phyloP scores from a whole-genome alignment of 2,888 invertebrate species.

The Callimorpha dominula region DNA sequence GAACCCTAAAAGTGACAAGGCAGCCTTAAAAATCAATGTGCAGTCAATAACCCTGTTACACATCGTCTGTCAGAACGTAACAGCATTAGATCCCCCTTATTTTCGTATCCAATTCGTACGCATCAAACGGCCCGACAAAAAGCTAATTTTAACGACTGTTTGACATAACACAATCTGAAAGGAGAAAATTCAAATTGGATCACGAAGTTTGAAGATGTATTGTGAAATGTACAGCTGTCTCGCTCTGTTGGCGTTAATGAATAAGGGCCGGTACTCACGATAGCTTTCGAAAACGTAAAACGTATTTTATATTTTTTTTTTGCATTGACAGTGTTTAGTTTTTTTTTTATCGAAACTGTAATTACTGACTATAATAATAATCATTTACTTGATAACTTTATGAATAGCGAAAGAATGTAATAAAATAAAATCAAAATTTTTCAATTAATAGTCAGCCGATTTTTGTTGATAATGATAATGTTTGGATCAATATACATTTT shows the following conservation, averaged over 20 bases:
- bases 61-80: constrained; percentile 47
- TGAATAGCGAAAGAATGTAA: too few relatives aligned
- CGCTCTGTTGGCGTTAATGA: constrained; percentile 46
- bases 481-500: too few relatives aligned
- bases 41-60: constrained; percentile 38
- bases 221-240: constrained; percentile 55
- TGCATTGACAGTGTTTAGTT: not conserved
- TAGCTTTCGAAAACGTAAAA: not conserved
- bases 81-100: constrained; percentile 46
- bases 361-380: too few relatives aligned
- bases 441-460: too few relatives aligned
- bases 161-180: constrained; percentile 79
- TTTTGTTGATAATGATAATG: too few relatives aligned
- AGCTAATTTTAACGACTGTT: constrained; percentile 68
- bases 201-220: constrained; percentile 63
- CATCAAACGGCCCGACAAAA: constrained; percentile 54
- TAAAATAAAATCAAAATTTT: too few relatives aligned
- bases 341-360: too few relatives aligned
- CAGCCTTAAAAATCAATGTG: constrained; percentile 38
- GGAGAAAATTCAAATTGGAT: constrained; percentile 79
- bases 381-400: too few relatives aligned
- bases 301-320: not conserved
- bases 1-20: constrained; percentile 7
- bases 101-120: constrained; percentile 52
- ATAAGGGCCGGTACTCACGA: constrained; percentile 15